Percentiles rank a stretch among this genome's conserved stretches.
phyloP scores from a whole-genome alignment of 2,888 invertebrate species.

The Tethea ocularis region DNA sequence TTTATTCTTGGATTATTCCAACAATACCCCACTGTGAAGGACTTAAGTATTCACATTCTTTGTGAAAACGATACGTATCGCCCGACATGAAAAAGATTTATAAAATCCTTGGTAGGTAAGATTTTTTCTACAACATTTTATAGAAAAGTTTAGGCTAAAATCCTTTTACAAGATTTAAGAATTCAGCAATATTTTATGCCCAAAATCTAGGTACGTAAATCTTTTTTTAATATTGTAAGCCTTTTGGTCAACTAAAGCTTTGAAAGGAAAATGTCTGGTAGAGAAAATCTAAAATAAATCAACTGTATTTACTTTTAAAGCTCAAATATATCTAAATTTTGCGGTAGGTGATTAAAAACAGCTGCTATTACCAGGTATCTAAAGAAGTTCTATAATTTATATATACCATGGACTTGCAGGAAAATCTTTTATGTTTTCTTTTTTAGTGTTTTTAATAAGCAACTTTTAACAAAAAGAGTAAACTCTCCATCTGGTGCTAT shows the following conservation, averaged over 20 bases:
- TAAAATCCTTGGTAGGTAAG: not conserved
- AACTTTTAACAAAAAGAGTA: too few species aligned
- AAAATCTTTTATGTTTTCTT: too few species aligned
- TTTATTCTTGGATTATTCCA: not conserved
- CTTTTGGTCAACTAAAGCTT: not conserved
- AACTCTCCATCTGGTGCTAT: too few species aligned
- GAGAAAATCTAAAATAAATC: not conserved
- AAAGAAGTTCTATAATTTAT: too few species aligned
- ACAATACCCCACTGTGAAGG: not conserved
- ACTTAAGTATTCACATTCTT: not conserved
- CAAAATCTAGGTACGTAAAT: not conserved
- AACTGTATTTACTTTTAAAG: too few species aligned
- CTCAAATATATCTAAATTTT: too few species aligned
- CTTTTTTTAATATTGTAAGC: not conserved
- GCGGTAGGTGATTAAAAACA: too few species aligned
- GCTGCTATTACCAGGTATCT: too few species aligned
- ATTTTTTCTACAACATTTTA: not conserved
- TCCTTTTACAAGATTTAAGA: slow-evolving; percentile 1
- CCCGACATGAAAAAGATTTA: not conserved
- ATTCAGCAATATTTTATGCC: not conserved
- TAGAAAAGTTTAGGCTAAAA: not conserved
- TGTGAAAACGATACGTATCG: not conserved
- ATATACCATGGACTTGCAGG: too few species aligned
- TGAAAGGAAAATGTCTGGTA: not conserved
- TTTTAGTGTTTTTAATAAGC: too few species aligned